Evolutionary conservation across 2,888 invertebrate genomes (phyloP), one percentile per base, ranked within the genome.

Genomic region (Oeneis ivallda): DNA sequence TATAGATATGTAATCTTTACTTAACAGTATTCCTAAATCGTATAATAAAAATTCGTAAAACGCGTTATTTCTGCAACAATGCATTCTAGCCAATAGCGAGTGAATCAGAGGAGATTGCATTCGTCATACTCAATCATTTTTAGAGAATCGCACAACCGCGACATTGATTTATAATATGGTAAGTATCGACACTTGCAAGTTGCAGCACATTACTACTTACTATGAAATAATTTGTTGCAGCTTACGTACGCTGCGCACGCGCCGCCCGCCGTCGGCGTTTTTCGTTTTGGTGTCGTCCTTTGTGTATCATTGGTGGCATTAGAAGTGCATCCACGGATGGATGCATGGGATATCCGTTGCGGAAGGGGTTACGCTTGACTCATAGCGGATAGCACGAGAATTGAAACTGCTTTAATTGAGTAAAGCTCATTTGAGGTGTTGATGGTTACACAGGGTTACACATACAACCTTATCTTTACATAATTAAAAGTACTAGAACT

Each of bases 261-360:
- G 84, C 79, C 4, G 1, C 26, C 4, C 26, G 26, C 26, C 43
- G 39, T 66, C 71, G 74, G 71, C 75, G 76, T 86, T 83, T 54
- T 84, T 86, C 87, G 85, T 86, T 87, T 86, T 83, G 84, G 85
- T 81, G 79, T 79, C 79, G 77, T 82, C 79, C 81, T 85, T 83
- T 85, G 85, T 82, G 78, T 76, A 70, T 78, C 76, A 75, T 75
- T 75, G 75, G 71, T 71, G 70, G 69, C 79, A 72, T 74, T 79
- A 77, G 76, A 77, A 79, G 77, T 78, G 81, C 80, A 78, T 75
- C 80, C 81, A 80, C 79, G 81, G 79, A 78, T 76, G 79, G 76
- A 71, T 73, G 76, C 75, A 75, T 67, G 74, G 77, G 75, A 74
- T 72, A 73, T 75, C 75, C 75, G 73, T 71, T 74, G 71, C 79